Percentiles rank a stretch among this genome's conserved stretches.
Conservation (phyloP, 2,113 vertebrate species). For the Gallinago paraguaiae region DNA sequence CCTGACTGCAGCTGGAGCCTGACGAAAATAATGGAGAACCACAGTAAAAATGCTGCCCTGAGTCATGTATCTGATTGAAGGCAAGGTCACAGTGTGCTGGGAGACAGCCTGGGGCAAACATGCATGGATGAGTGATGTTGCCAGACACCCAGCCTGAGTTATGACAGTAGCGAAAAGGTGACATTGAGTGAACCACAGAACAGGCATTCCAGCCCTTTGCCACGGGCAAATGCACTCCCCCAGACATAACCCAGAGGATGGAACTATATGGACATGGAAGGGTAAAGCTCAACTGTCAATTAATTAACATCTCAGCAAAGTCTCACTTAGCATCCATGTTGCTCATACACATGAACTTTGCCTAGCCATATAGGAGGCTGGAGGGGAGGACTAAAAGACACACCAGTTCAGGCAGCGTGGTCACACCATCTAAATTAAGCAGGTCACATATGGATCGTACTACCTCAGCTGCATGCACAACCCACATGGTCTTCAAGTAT, state of each 20-base stretch:
- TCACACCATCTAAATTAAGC: not conserved
- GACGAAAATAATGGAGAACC: not conserved
- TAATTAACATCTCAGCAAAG: not conserved
- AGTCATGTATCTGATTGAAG: not conserved
- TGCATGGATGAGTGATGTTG: not conserved
- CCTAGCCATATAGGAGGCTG: not conserved
- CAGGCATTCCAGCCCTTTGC: not conserved
- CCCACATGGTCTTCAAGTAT: not conserved
- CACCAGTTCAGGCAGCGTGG: not conserved
- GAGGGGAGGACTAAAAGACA: not conserved
- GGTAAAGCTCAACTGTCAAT: not conserved
- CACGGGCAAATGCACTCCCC: not conserved
- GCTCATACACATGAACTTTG: not conserved
- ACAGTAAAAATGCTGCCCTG: not conserved
- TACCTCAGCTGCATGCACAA: not conserved
- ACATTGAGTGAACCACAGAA: not conserved
- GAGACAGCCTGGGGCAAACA: not conserved
- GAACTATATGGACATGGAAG: not conserved
- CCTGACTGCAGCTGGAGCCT: not conserved
- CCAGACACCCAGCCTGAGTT: not conserved
- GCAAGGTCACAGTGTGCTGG: not conserved
- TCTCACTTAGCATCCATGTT: not conserved
- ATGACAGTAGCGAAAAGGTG: not conserved
- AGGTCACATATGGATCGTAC: fast-evolving
- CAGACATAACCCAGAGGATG: not conserved